phyloP scores from a whole-genome alignment of 2,888 invertebrate species.

The Druceiella hillmani region DNA sequence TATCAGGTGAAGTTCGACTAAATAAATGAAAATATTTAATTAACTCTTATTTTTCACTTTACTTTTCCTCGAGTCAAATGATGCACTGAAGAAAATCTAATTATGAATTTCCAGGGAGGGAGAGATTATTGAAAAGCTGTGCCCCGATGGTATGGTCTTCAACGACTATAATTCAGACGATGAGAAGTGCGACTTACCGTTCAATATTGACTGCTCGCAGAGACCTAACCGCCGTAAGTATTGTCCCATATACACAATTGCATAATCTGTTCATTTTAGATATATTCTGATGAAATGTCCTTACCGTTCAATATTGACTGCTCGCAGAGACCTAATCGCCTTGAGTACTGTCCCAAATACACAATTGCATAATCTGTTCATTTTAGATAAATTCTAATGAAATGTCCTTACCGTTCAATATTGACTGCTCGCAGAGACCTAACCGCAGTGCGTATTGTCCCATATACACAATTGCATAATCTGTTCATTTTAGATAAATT shows the following conservation, averaged over 20 bases:
- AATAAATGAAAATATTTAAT: slow-evolving; percentile 1
- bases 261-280: too few relatives aligned
- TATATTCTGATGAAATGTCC: too few relatives aligned
- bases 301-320: slow-evolving; percentile 84
- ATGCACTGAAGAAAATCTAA: too few relatives aligned
- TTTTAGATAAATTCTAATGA: too few relatives aligned
- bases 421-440: slow-evolving; percentile 74
- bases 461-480: too few relatives aligned
- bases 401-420: slow-evolving; percentile 77
- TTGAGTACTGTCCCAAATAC: slow-evolving; percentile 55
- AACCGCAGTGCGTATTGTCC: slow-evolving; percentile 66
- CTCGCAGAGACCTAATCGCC: slow-evolving; percentile 66
- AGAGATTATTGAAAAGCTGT: slow-evolving; percentile 69
- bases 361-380: too few relatives aligned
- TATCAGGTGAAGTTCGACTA: neutral
- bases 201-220: slow-evolving; percentile 78
- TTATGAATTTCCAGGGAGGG: slow-evolving; percentile 65
- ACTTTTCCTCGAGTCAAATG: neutral
- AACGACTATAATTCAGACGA: slow-evolving; percentile 77
- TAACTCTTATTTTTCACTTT: neutral
- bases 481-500: too few relatives aligned
- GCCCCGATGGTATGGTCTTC: slow-evolving; percentile 87
- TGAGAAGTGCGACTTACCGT: slow-evolving; percentile 84
- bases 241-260: slow-evolving; percentile 6
- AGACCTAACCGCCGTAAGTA: slow-evolving; percentile 76